Evolutionary conservation across 2,888 invertebrate species (phyloP).

Genomic region (Spicauda simplicius): DNA sequence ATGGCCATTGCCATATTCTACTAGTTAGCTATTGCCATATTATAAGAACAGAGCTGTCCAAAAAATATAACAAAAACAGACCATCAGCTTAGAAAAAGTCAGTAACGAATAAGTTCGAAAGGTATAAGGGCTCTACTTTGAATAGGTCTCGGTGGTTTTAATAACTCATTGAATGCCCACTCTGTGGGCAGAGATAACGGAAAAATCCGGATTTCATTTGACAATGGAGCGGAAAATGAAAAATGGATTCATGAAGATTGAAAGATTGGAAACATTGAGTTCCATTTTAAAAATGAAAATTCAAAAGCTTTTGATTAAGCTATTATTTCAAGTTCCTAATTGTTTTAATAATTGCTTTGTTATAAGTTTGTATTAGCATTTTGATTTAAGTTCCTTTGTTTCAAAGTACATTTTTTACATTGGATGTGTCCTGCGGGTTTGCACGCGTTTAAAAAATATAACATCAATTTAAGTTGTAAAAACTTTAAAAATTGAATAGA

Average conservation of each 20-base stretch:
- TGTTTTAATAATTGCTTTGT: background rate
- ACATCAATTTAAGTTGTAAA: too few species aligned
- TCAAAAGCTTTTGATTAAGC: constrained; percentile 4
- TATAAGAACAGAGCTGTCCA: too few species aligned
- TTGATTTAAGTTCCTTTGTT: too few species aligned
- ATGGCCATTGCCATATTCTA: too few species aligned
- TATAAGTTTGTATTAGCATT: background rate
- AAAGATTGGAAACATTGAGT: constrained; percentile 32
- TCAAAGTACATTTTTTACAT: too few species aligned
- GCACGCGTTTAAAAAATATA: too few species aligned
- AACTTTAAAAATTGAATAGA: too few species aligned
- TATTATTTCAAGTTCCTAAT: constrained; percentile 1
- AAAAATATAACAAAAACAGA: background rate
- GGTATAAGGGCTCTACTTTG: constrained; percentile 11
- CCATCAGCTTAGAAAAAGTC: background rate
- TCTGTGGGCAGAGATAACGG: constrained; percentile 31
- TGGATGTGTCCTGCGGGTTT: too few species aligned
- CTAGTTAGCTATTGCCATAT: too few species aligned
- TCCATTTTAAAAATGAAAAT: constrained; percentile 19
- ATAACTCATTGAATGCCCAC: constrained; percentile 35
- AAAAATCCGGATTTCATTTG: constrained; percentile 38
- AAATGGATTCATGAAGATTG: constrained; percentile 40
- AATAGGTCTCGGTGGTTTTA: constrained; percentile 22
- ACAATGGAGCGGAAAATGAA: constrained; percentile 42
- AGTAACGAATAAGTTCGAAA: background rate